Conservation (phyloP, 1,140 invertebrate species). For the Danaus plexippus region DNA sequence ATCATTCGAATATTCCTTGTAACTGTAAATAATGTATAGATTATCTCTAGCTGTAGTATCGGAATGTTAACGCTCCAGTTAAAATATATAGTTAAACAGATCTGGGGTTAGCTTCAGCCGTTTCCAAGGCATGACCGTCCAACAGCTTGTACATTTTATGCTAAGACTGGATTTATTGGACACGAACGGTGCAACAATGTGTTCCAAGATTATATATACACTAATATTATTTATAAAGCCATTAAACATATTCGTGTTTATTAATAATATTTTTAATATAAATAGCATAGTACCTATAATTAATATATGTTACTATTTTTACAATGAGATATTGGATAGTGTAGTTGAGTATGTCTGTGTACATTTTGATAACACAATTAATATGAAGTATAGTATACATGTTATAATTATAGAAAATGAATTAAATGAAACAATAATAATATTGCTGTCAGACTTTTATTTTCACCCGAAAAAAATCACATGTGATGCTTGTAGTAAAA, state of each 20-base stretch:
- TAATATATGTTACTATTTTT: conserved; percentile 48
- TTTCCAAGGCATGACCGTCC: conserved; percentile 61
- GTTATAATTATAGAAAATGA: conserved; percentile 21
- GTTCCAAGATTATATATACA: conserved; percentile 3
- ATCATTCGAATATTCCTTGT: conserved; percentile 5
- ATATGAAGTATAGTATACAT: conserved; percentile 18
- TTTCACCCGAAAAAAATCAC: conserved; percentile 17
- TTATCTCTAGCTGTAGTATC: conserved; percentile 11
- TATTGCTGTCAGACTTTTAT: conserved; percentile 55
- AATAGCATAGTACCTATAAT: conserved; percentile 40
- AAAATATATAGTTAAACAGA: conserved; percentile 21
- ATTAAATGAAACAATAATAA: conserved; percentile 49
- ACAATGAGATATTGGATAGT: conserved; percentile 53
- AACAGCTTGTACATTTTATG: conserved; percentile 34
- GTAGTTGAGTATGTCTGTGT: conserved; percentile 57
- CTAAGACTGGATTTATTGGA: conserved; percentile 42
- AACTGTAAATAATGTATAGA: conserved; percentile 30
- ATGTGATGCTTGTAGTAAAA: conserved; percentile 4
- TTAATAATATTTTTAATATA: conserved; percentile 30
- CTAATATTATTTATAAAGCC: conserved; percentile 26
- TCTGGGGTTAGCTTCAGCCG: conserved; percentile 18
- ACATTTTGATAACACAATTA: conserved; percentile 60
- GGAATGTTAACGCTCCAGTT: conserved; percentile 20
- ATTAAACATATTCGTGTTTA: conserved; percentile 30
- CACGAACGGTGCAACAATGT: conserved; percentile 8